These are phyloP conservation scores for Schizotus pectinicornis DNA, from an alignment of 2,888 invertebrate species.

Conservation along the genomic window DNA sequence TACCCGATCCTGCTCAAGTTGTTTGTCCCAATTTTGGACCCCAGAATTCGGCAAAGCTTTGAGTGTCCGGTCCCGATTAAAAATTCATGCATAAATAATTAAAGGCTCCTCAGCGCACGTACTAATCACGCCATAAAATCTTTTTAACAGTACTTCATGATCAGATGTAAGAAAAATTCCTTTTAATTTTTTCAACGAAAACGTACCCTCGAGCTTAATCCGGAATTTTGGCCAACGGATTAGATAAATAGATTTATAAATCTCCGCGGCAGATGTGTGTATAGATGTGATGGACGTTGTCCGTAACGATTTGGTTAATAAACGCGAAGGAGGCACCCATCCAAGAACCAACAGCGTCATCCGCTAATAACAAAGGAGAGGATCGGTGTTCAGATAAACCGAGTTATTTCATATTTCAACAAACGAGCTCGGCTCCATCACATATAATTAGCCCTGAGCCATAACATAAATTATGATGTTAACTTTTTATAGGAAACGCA, in stretches of 20 bases:
- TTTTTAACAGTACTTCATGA: no score
- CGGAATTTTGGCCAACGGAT: neutral
- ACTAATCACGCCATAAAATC: no score
- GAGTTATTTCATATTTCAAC: constrained; percentile 58
- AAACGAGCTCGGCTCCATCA: constrained; percentile 56
- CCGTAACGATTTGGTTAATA: constrained; percentile 29
- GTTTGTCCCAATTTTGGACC: no score
- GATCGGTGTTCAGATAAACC: constrained; percentile 49
- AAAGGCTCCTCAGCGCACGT: no score
- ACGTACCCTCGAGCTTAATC: no score
- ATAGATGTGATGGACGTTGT: constrained; percentile 14
- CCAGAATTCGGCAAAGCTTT: no score
- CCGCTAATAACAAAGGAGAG: constrained; percentile 54
- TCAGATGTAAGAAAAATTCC: no score
- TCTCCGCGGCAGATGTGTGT: constrained; percentile 30
- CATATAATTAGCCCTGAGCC: constrained; percentile 57
- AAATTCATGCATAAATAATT: no score
- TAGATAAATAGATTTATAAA: constrained; percentile 6
- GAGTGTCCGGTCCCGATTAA: no score
- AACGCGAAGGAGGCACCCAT: constrained; percentile 30
- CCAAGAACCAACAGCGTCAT: constrained; percentile 42
- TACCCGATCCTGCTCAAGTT: no score
- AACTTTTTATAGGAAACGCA: constrained; percentile 57
- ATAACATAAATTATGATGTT: constrained; percentile 59
- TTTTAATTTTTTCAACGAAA: no score